Conservation (phyloP, 2,888 invertebrate species). For the Ephialtes manifestator region DNA sequence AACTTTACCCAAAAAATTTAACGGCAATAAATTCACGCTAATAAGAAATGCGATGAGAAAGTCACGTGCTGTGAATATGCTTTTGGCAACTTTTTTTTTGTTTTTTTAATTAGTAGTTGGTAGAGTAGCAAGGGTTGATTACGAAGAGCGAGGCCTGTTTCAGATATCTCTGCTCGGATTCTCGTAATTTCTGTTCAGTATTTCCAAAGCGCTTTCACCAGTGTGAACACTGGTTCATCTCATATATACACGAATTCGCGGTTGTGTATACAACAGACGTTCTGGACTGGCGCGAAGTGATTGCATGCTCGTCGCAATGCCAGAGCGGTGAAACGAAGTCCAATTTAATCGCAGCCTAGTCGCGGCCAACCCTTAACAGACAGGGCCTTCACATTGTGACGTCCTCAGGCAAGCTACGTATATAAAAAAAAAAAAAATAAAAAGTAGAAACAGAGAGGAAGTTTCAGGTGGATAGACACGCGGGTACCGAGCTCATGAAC, state of each 20-base stretch:
- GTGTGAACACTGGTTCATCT: conserved; percentile 3
- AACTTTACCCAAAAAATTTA: too few species aligned
- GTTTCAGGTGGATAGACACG: conserved; percentile 22
- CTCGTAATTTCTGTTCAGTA: conserved; percentile 28
- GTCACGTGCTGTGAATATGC: too few species aligned
- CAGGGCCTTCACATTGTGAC: conserved; percentile 60
- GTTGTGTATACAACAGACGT: conserved; percentile 23
- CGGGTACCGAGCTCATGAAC: background rate
- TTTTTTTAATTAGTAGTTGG: background rate
- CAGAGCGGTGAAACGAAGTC: conserved; percentile 60
- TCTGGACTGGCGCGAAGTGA: conserved; percentile 69
- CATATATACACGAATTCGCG: conserved; percentile 2
- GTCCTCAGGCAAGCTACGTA: conserved; percentile 31
- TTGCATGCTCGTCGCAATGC: conserved; percentile 69
- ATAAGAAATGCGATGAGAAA: too few species aligned
- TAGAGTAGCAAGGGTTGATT: conserved; percentile 24
- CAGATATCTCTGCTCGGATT: conserved; percentile 22
- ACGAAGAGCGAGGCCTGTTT: background rate
- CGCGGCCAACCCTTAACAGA: conserved; percentile 63
- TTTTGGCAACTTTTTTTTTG: background rate
- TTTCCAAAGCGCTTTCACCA: background rate
- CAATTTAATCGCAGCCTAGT: conserved; percentile 70
- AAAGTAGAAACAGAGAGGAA: conserved; percentile 22
- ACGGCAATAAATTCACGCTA: too few species aligned
- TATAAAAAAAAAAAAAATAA: conserved; percentile 1